A percentile compares a stretch with the other conserved stretches of the same genome.
Conservation (phyloP, 1,140 invertebrate species). For the Conus ventricosus region DNA sequence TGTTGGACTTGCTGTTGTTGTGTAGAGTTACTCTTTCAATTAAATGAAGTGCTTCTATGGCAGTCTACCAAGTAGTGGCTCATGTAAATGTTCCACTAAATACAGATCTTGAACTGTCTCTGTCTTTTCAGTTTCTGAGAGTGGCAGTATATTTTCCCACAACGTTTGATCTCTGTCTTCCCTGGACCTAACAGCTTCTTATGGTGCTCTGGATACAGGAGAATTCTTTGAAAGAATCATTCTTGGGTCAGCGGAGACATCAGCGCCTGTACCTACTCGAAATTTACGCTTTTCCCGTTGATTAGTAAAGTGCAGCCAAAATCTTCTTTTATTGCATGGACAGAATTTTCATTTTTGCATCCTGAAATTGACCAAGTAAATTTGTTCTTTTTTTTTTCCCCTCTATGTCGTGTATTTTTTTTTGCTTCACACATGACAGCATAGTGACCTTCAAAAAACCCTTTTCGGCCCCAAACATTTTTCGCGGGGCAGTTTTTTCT, state of each 20-base stretch:
- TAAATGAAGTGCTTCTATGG: not conserved
- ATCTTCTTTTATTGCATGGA: too few relatives aligned
- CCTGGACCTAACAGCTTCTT: not conserved
- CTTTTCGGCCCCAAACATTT: not conserved
- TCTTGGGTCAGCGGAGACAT: not conserved
- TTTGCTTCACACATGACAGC: too few relatives aligned
- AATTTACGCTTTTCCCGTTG: not conserved
- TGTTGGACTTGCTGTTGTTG: conserved; percentile 27
- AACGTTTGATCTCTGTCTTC: not conserved
- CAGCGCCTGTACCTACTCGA: not conserved
- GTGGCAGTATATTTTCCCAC: not conserved
- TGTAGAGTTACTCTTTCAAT: conserved; percentile 52
- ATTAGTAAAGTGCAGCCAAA: not conserved
- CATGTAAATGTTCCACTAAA: not conserved
- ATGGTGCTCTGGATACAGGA: not conserved
- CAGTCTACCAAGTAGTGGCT: not conserved
- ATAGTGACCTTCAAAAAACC: not conserved
- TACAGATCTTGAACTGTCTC: not conserved
- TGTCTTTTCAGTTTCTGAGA: too few relatives aligned
- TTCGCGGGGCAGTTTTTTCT: too few relatives aligned
- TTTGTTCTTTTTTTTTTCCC: too few relatives aligned
- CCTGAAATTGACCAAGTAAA: too few relatives aligned
- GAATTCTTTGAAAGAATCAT: not conserved
- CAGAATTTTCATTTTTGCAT: not conserved
- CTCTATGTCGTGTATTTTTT: not conserved